Evolutionary conservation across 2,888 invertebrate species (phyloP).

Genomic region (Artemia sp.): DNA sequence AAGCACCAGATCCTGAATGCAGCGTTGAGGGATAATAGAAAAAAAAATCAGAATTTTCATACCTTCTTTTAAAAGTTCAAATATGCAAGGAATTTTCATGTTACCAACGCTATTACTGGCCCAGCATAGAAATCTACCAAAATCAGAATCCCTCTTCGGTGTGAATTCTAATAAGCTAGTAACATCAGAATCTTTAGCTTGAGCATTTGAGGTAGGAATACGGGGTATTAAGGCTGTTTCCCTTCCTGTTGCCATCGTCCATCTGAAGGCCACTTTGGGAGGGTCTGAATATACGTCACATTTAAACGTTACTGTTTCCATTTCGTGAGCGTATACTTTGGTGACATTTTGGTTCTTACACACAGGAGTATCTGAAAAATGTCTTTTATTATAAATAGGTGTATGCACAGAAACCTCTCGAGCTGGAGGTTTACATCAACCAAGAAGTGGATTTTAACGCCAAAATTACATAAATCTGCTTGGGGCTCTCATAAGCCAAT

Average conservation of each 20-base stretch:
- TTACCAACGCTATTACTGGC: slow-evolving; percentile 54
- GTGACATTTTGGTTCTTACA: slow-evolving; percentile 34
- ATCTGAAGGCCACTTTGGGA: slow-evolving; percentile 60
- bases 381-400: neutral
- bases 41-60: neutral
- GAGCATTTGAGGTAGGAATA: slow-evolving; percentile 10
- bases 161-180: slow-evolving; percentile 55
- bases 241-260: slow-evolving; percentile 76
- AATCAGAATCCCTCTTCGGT: slow-evolving; percentile 55
- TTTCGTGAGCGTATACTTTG: slow-evolving; percentile 50
- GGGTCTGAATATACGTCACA: slow-evolving; percentile 75
- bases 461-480: no score
- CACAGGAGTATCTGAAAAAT: slow-evolving; percentile 56
- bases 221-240: slow-evolving; percentile 50
- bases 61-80: slow-evolving; percentile 41
- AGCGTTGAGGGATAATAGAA: no score
- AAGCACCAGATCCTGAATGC: no score
- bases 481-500: no score
- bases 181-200: slow-evolving; percentile 18
- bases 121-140: slow-evolving; percentile 56
- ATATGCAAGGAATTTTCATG: slow-evolving; percentile 54
- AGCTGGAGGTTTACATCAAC: no score
- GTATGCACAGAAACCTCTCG: no score
- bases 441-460: no score
- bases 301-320: slow-evolving; percentile 56